Conservation (phyloP, 2,113 vertebrate genomes). For the Neolamprologus falcicula region DNA sequence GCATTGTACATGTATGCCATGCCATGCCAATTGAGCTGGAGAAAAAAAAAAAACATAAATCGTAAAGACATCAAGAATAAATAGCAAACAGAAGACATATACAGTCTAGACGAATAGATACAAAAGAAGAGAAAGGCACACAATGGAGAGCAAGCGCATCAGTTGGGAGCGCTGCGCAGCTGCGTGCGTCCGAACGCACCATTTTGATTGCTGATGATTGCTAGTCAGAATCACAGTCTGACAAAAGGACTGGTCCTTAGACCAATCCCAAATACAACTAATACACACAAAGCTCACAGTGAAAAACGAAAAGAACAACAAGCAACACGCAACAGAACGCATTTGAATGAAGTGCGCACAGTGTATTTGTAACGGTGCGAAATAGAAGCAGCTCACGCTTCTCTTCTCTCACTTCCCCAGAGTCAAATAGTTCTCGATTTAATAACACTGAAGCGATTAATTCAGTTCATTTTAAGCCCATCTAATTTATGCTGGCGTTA, state of each 20-base stretch:
- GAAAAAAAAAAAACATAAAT: accelerated
- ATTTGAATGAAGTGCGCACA: not conserved
- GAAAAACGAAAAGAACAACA: not conserved
- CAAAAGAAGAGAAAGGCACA: not conserved
- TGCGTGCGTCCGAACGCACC: accelerated
- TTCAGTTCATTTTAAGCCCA: not conserved
- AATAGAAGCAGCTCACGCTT: not conserved
- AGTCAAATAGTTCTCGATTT: not conserved
- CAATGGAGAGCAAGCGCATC: not conserved
- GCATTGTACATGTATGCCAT: not conserved
- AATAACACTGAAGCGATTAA: not conserved
- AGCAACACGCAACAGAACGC: not conserved
- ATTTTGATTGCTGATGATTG: not conserved
- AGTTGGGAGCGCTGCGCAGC: accelerated
- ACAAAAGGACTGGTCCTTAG: not conserved
- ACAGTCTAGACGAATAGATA: not conserved
- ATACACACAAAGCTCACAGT: not conserved
- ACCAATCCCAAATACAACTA: accelerated
- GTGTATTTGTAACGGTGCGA: not conserved
- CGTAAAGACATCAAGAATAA: not conserved
- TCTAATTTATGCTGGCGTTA: not conserved
- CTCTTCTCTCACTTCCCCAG: not conserved
- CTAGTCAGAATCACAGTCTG: not conserved
- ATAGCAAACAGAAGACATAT: not conserved
- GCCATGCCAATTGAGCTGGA: not conserved